Base-by-base conservation (phyloP, 2,888 invertebrate species). In the Amphipyra berbera region DNA sequence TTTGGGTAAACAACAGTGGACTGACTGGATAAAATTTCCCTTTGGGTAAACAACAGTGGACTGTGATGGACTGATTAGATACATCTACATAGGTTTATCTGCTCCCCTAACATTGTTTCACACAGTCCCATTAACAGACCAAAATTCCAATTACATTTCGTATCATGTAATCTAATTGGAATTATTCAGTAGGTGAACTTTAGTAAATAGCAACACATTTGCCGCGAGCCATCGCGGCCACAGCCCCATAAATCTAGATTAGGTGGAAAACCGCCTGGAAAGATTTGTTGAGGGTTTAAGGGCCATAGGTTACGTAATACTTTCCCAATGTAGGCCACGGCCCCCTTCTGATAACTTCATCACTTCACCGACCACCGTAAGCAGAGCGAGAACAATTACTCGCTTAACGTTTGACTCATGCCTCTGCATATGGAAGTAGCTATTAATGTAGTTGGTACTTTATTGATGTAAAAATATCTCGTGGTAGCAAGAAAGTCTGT, bases 241-340 rank as follows among this genome's bases (percentile, higher is more conserved):
- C 49, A n/a, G 40, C 50, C 47, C 14, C 64, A 67, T 80, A 79
- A 72, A 81, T 81, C 62, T 68, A 69, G 76, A 83, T 82, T 73
- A 74, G 61, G 56, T 44, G 66, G 69, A 76, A 76, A 73, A 78
- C 57, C 45, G 58, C 37, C 66, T 60, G 49, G 41, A 47, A 68
- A 78, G 61, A 69, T 77, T 70, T 73, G 72, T 63, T 37, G 67
- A 54, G 61, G 73, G 60, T 65, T 59, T 64, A 55, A 73, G 55
- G 68, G 57, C 53, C 15, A 33, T 61, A 15, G 52, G 52, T 64
- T 75, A 64, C 59, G 71, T 67, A 70, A 77, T 54, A 47, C 47
- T 62, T 55, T 58, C 42, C 49, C 59, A 42, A 76, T 61, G 57
- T 73, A 63, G 73, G 70, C 63, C 74, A 53, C 12, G 59, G 52